These are phyloP conservation scores for Sylvia borin DNA, from an alignment of 2,797 vertebrate species.

Conservation along the genomic window DNA sequence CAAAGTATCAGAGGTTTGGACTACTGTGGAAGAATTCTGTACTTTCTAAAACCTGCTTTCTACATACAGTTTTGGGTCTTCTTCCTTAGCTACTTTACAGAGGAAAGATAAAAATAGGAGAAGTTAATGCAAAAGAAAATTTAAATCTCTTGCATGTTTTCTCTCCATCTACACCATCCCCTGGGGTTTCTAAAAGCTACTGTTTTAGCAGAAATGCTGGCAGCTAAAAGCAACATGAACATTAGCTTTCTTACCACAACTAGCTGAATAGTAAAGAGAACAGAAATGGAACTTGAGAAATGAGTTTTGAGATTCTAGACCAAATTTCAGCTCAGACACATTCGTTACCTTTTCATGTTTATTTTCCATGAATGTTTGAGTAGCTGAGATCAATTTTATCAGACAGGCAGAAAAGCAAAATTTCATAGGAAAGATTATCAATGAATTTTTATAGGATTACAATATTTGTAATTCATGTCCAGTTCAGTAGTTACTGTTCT, in stretches of 20 bases:
- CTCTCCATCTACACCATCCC: background rate
- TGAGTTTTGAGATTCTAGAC: background rate
- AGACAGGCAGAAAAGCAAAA: background rate
- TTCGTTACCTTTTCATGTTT: background rate
- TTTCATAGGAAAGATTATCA: background rate
- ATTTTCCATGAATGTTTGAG: slow-evolving; percentile 35
- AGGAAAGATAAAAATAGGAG: background rate
- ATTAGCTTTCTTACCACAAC: background rate
- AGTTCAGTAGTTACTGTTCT: background rate
- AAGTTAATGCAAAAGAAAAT: background rate
- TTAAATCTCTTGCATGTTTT: background rate
- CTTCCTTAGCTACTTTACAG: background rate
- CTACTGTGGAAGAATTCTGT: background rate
- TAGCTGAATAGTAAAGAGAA: background rate
- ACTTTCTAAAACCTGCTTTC: background rate
- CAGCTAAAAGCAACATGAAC: background rate
- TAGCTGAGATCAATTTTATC: background rate
- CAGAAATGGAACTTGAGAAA: background rate
- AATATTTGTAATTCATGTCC: background rate
- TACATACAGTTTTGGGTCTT: background rate
- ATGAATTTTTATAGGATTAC: background rate
- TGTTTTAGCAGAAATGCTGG: background rate
- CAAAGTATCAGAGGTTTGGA: background rate
- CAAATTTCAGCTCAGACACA: background rate
- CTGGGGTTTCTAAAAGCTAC: slow-evolving; percentile 25